A percentile compares a stretch with the other conserved stretches of the same genome.
Conservation (phyloP, 2,797 vertebrate genomes). For the Karalla daura region DNA sequence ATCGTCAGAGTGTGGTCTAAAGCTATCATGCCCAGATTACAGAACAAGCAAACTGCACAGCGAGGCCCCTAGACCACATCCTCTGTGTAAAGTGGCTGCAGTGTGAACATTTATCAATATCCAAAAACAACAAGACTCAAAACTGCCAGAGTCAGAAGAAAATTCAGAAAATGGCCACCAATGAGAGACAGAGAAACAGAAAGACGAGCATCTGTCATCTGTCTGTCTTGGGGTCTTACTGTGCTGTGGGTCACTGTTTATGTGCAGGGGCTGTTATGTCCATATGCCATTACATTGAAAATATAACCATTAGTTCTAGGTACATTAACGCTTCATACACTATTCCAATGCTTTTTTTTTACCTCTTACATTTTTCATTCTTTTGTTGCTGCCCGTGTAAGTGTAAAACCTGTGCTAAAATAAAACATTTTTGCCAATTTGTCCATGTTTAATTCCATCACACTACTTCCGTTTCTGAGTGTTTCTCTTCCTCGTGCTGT, state of each 20-base stretch:
- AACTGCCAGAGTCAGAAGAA: neutral
- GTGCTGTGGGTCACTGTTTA: too few species aligned
- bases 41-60: neutral
- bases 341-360: neutral
- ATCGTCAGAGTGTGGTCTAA: neutral
- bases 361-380: neutral
- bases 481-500: neutral
- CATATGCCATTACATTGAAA: too few species aligned
- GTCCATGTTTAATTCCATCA: slow-evolving; percentile 5
- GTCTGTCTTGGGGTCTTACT: too few species aligned
- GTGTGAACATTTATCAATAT: neutral
- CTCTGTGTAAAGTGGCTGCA: neutral
- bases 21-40: neutral
- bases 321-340: too few species aligned
- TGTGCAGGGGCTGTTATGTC: too few species aligned
- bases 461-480: slow-evolving; percentile 33
- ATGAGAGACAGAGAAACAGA: too few species aligned
- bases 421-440: neutral
- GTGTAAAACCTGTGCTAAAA: too few species aligned
- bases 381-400: neutral
- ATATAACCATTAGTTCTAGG: too few species aligned
- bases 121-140: neutral
- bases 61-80: neutral
- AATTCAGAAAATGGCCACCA: too few species aligned
- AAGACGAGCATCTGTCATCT: too few species aligned